Evolutionary conservation across 2,113 vertebrate species (phyloP).

Genomic region (Mormyrus lacerda): DNA sequence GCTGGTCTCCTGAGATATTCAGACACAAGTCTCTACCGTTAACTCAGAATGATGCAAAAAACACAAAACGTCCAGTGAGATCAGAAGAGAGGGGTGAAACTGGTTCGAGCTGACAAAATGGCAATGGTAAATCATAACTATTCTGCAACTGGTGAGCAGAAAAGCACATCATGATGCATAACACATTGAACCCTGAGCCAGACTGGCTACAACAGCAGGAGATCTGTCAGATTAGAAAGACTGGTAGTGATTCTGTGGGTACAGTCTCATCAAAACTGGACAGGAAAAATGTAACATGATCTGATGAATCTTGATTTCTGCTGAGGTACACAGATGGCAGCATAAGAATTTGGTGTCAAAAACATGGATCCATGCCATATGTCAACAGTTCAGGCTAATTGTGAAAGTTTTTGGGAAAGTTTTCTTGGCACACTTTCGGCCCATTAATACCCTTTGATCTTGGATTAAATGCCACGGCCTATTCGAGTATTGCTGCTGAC

Average conservation of each 20-base stretch:
- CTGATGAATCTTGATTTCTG: not conserved
- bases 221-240: not conserved
- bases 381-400: not conserved
- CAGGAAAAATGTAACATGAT: not conserved
- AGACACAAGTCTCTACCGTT: not conserved
- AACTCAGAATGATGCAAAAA: not conserved
- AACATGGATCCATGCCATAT: not conserved
- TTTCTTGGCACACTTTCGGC: not conserved
- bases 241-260: not conserved
- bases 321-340: not conserved
- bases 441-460: not conserved
- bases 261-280: not conserved
- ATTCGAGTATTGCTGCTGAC: not conserved
- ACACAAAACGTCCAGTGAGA: not conserved
- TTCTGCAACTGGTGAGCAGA: not conserved
- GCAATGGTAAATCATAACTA: not conserved
- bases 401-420: not conserved
- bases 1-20: not conserved
- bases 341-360: not conserved
- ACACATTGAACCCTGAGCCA: not conserved
- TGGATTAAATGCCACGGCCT: not conserved
- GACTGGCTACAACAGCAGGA: not conserved
- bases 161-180: not conserved
- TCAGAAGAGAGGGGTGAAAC: not conserved
- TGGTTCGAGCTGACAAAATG: not conserved